Conservation (phyloP, 2,888 invertebrate genomes). For the Protophormia terraenovae region DNA sequence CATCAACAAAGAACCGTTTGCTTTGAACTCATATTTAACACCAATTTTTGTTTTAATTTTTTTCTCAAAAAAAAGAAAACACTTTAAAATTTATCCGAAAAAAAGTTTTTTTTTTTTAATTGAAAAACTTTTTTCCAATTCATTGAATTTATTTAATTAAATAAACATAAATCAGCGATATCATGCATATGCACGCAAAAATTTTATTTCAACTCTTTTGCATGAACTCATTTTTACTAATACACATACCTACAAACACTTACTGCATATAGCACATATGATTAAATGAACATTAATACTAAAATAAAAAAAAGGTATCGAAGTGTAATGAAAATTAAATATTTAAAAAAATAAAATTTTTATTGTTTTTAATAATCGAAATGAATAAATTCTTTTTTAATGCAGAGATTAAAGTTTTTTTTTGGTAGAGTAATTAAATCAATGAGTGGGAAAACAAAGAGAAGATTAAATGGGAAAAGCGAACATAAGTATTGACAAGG, state of each 20-base stretch:
- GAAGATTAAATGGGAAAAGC: not conserved
- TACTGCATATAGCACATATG: not conserved
- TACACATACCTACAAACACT: not conserved
- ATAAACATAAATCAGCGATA: slow-evolving; percentile 52
- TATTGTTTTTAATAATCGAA: slow-evolving; percentile 25
- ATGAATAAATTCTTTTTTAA: not conserved
- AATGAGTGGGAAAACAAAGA: not conserved
- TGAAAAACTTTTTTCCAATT: slow-evolving; percentile 44
- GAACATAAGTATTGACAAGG: too few relatives aligned
- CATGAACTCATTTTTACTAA: not conserved
- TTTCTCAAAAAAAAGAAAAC: not conserved
- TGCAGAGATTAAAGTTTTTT: not conserved
- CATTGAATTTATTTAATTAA: slow-evolving; percentile 61
- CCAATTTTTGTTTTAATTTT: too few relatives aligned
- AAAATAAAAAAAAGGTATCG: not conserved
- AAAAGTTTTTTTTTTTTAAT: slow-evolving; percentile 33
- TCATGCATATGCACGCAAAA: slow-evolving; percentile 53
- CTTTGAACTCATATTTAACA: slow-evolving; percentile 38
- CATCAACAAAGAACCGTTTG: not conserved
- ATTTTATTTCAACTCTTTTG: not conserved
- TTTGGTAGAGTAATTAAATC: not conserved
- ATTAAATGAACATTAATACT: not conserved
- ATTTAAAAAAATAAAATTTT: slow-evolving; percentile 1
- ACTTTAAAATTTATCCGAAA: not conserved
- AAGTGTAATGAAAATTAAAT: not conserved